Conservation (phyloP, 2,797 vertebrate genomes). For the Squalus acanthias region DNA sequence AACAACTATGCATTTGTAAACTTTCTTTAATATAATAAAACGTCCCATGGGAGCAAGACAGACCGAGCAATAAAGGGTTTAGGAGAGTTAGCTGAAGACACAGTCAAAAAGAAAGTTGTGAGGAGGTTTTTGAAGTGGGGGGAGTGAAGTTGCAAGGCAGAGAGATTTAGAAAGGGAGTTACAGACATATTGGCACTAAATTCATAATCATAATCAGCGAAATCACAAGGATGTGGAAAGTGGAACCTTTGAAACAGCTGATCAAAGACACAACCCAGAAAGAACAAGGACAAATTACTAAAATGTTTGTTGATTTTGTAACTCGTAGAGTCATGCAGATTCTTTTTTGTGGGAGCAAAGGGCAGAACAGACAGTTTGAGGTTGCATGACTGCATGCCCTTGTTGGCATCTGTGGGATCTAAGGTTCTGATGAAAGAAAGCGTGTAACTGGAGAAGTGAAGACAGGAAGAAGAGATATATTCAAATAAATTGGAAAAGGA, state of each 20-base stretch:
- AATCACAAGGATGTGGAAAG: neutral
- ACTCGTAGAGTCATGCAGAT: neutral
- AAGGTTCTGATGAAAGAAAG: constrained; percentile 30
- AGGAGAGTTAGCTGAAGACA: neutral
- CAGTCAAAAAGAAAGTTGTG: neutral
- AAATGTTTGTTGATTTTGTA: constrained; percentile 18
- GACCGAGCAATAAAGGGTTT: neutral
- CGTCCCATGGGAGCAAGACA: neutral
- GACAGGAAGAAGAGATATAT: constrained; percentile 31
- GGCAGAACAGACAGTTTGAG: neutral
- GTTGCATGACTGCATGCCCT: constrained; percentile 21
- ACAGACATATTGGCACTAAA: neutral
- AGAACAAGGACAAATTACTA: neutral
- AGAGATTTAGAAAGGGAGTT: neutral
- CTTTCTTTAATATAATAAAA: neutral
- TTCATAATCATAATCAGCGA: neutral
- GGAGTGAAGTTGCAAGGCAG: neutral
- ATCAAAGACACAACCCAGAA: constrained; percentile 7
- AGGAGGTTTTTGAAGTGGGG: neutral
- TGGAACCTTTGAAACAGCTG: constrained; percentile 2
- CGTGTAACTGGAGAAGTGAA: constrained; percentile 14
- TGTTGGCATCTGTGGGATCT: constrained; percentile 12
- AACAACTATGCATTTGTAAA: neutral
- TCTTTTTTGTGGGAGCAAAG: constrained; percentile 10
- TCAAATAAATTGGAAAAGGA: constrained; percentile 21